A percentile compares a stretch with the other conserved stretches of the same genome.
Conservation (phyloP, 2,797 vertebrate species). For the Danio choprae region DNA sequence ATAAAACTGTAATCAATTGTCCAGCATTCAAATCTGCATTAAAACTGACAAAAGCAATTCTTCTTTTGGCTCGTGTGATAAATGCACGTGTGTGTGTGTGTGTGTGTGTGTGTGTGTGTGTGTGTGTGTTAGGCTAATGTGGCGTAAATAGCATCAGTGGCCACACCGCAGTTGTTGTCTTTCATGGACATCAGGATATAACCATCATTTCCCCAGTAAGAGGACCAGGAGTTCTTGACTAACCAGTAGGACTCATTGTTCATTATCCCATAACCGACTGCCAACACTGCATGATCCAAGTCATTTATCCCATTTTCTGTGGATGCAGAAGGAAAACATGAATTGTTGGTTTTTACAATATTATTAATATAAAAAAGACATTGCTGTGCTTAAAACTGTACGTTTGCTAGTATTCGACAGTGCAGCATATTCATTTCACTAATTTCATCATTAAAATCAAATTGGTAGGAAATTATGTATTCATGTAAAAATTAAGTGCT, state of each 20-base stretch:
- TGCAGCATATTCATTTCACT: no score
- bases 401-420: neutral
- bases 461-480: no score
- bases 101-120: neutral
- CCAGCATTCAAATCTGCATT: slow-evolving; percentile 7
- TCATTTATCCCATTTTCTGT: slow-evolving; percentile 70
- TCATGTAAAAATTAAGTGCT: no score
- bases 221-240: slow-evolving; percentile 90
- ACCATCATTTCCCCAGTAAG: slow-evolving; percentile 86
- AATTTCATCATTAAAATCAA: no score
- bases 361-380: neutral
- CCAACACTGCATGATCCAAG: slow-evolving; percentile 83
- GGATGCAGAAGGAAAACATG: slow-evolving; percentile 20
- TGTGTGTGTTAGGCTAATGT: slow-evolving; percentile 73
- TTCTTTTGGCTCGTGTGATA: neutral
- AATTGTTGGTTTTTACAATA: neutral
- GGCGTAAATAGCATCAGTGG: slow-evolving; percentile 85
- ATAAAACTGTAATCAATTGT: slow-evolving; percentile 32
- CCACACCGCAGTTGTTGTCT: slow-evolving; percentile 86
- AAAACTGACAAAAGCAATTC: neutral
- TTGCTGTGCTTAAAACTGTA: neutral
- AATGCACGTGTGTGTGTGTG: neutral
- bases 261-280: slow-evolving; percentile 81
- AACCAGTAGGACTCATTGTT: slow-evolving; percentile 81
- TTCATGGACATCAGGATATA: slow-evolving; percentile 89